These are phyloP conservation scores for Cynoglossus semilaevis DNA, from an alignment of 2,113 vertebrate species.

Conservation along the genomic window DNA sequence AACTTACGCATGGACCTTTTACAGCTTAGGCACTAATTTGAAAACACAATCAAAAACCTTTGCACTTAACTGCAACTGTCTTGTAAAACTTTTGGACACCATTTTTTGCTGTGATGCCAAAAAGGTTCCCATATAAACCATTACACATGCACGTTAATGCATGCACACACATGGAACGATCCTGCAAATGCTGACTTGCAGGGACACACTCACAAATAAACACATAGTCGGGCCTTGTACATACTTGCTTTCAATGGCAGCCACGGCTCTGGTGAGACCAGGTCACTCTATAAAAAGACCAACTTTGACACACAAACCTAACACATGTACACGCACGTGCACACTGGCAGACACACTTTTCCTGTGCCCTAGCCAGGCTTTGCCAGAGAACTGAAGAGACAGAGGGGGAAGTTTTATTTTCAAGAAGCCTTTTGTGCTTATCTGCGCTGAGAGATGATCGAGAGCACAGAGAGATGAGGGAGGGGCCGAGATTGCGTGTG, in stretches of 20 bases:
- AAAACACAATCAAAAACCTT: no score
- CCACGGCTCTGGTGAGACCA: slow-evolving; percentile 59
- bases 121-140: no score
- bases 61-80: no score
- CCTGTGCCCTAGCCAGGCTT: slow-evolving; percentile 19
- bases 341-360: slow-evolving; percentile 39
- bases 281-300: slow-evolving; percentile 60
- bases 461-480: slow-evolving; percentile 42
- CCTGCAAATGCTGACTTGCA: slow-evolving; percentile 43
- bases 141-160: slow-evolving; percentile 12
- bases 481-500: slow-evolving; percentile 48
- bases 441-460: slow-evolving; percentile 55
- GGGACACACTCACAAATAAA: slow-evolving; percentile 51
- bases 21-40: no score
- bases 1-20: no score
- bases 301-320: slow-evolving; percentile 10
- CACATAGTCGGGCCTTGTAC: slow-evolving; percentile 51
- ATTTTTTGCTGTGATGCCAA: no score
- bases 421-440: slow-evolving; percentile 70
- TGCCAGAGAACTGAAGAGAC: slow-evolving; percentile 21
- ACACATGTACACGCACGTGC: not conserved
- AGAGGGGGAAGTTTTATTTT: slow-evolving; percentile 65
- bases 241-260: slow-evolving; percentile 51
- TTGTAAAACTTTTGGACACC: no score
- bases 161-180: slow-evolving; percentile 11